These are phyloP conservation scores for Ormyrus pomaceus DNA, from an alignment of 2,888 invertebrate genomes.

Conservation along the genomic window DNA sequence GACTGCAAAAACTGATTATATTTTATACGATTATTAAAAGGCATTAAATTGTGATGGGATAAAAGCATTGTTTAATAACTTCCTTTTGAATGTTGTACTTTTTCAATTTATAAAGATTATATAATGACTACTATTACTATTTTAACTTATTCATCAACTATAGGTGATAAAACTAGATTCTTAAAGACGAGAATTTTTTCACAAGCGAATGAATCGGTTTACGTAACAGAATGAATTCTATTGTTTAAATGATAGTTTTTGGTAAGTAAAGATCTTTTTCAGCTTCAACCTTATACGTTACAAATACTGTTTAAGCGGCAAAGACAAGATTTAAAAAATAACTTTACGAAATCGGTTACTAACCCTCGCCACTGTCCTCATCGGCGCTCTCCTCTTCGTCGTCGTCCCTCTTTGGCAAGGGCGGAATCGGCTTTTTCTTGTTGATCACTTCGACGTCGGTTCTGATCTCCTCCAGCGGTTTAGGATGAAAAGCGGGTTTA, in stretches of 20 bases:
- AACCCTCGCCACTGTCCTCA: conserved; percentile 52
- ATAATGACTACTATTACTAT: no score
- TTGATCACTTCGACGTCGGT: conserved; percentile 70
- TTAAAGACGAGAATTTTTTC: no score
- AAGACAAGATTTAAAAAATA: no score
- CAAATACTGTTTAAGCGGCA: no score
- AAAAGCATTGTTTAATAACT: conserved; percentile 6
- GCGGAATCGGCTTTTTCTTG: conserved; percentile 65
- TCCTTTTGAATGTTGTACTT: not conserved
- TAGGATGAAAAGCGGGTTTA: conserved; percentile 46
- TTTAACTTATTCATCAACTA: no score
- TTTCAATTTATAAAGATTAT: no score
- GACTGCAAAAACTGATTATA: conserved; percentile 1
- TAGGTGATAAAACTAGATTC: no score
- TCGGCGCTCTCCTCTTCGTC: conserved; percentile 60
- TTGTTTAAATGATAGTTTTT: no score
- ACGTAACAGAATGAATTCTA: not conserved
- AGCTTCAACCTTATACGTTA: no score
- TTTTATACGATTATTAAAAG: conserved; percentile 3
- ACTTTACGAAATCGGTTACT: not conserved
- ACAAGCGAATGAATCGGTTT: not conserved
- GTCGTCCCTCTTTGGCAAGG: conserved; percentile 60
- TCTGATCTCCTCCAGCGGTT: conserved; percentile 64
- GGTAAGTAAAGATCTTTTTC: no score
- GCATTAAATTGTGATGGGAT: conserved; percentile 3